A percentile compares a stretch with the other conserved stretches of the same genome.
Evolutionary conservation across 2,797 vertebrate genomes (phyloP).

Genomic region (Typhlichthys eigenmanni): DNA sequence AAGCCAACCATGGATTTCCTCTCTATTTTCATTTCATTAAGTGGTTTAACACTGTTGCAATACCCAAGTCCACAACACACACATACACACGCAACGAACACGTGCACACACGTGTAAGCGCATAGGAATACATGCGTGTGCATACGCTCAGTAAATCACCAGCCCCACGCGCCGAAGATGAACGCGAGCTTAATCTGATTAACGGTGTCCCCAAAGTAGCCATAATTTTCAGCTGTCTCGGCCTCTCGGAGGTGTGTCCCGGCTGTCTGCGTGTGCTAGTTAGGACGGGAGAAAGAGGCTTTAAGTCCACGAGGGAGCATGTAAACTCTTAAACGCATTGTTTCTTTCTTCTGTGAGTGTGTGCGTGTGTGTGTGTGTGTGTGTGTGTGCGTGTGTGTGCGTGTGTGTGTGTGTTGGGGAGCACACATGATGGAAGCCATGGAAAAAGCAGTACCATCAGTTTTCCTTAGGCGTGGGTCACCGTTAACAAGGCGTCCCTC

Average conservation of each 20-base stretch:
- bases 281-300: slow-evolving; percentile 33
- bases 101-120: slow-evolving; percentile 4
- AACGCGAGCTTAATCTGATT: slow-evolving; percentile 58
- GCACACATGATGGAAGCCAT: neutral
- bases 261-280: neutral
- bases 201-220: slow-evolving; percentile 52
- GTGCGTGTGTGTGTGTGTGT: neutral
- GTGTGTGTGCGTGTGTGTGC: neutral
- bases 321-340: slow-evolving; percentile 21
- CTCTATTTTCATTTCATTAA: slow-evolving; percentile 22
- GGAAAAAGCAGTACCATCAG: slow-evolving; percentile 51
- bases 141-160: slow-evolving; percentile 37
- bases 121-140: neutral
- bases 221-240: slow-evolving; percentile 51
- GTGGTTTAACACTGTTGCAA: slow-evolving; percentile 8
- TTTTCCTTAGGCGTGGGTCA: slow-evolving; percentile 56
- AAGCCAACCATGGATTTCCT: slow-evolving; percentile 6
- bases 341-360: slow-evolving; percentile 20
- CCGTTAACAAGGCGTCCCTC: slow-evolving; percentile 60
- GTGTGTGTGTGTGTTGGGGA: neutral
- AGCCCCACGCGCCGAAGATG: slow-evolving; percentile 1
- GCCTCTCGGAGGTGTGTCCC: slow-evolving; percentile 59
- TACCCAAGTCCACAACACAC: slow-evolving; percentile 9
- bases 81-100: slow-evolving; percentile 6
- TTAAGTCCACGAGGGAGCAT: slow-evolving; percentile 47